Base-by-base conservation (phyloP, 2,888 invertebrate species). In the Prostheceraeus crozeri region DNA sequence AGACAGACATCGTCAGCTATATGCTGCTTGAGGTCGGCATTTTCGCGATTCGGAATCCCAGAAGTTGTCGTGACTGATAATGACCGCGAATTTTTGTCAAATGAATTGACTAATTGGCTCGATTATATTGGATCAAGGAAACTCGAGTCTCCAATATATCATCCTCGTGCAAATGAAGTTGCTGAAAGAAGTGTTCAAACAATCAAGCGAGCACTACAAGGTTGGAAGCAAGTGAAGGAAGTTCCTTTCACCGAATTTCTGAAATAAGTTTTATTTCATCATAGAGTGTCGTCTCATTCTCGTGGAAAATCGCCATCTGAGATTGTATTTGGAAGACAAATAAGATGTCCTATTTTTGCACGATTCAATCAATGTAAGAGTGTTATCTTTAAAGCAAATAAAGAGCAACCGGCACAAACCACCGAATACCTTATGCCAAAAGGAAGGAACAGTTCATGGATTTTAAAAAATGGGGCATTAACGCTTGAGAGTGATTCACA, bases 41-140 rank as follows among this genome's bases (percentile, higher is more conserved):
- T 57, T 33, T 28, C 55, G 16, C 57, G 57, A 16, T 57, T 59
- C 4, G 57, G 57, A 30, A 57, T 57, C 16, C 57, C 57, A 6
- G 25, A 57, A 16, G 14, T 57, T 16, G 4, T 57, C 11, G 55
- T 57, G 6, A 28, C 57, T 4, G 57, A 57, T 28, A 57, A 57
- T 56, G 57, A 27, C n/a, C 57, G 23, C 4, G 57, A 59, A 8
- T 52, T 55, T 31, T 16, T 33, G 19, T 21, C 36, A 8, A 10
- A 55, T 23, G 28, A 2, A 33, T n/a, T n/a, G n/a, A n/a, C n/a
- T n/a, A n/a, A n/a, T n/a, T n/a, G n/a, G n/a, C n/a, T n/a, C n/a
- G n/a, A n/a, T n/a, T n/a, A n/a, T n/a, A n/a, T n/a, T n/a, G n/a
- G n/a, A n/a, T n/a, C n/a, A n/a, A n/a, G n/a, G n/a, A n/a, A n/a